Evolutionary conservation across 2,888 invertebrate species (phyloP), one percentile per base, ranked within the genome.

Genomic region (Leuctra nigra): DNA sequence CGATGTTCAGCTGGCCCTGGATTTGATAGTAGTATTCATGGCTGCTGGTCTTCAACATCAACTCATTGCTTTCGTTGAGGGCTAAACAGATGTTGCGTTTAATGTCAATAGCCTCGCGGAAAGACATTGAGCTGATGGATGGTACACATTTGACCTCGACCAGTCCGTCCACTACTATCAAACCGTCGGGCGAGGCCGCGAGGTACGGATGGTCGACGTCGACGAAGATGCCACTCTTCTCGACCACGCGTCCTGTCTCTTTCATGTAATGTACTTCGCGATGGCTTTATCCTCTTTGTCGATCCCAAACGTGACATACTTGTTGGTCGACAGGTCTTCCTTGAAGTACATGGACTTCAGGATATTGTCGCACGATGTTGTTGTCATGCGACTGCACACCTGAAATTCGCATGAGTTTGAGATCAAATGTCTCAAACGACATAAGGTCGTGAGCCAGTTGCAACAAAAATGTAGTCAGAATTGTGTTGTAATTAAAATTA

Each of bases 141-240:
- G 41, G 41, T 16, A 16, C 4, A 20, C 41, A 41, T n/a, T n/a
- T n/a, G n/a, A n/a, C n/a, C n/a, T n/a, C n/a, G n/a, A n/a, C n/a
- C n/a, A n/a, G n/a, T n/a, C n/a, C n/a, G n/a, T n/a, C n/a, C n/a
- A n/a, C 29, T 48, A 50, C 56, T 1, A 50, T 35, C 22, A 50
- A 16, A 22, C 56, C 38, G 33, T 56, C 56, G 4, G 56, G 56
- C 13, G 50, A 50, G 9, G 56, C 20, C n/a, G 14, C 56, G 6
- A 56, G 41, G 18, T 38, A 44, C 11, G 48, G 52, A 29, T 29
- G 20, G 11, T 52, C 16, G 16, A n/a, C 7, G 44, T 23, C 18
- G 24, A 50, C 39, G 16, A 52, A 38, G 9, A 56, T 14, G 4
- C 56, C 56, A 13, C 24, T 11, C 2, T 11, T 16, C 23, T 33